These are phyloP conservation scores for Artemia sinica DNA, from an alignment of 2,888 invertebrate species.

Conservation along the genomic window DNA sequence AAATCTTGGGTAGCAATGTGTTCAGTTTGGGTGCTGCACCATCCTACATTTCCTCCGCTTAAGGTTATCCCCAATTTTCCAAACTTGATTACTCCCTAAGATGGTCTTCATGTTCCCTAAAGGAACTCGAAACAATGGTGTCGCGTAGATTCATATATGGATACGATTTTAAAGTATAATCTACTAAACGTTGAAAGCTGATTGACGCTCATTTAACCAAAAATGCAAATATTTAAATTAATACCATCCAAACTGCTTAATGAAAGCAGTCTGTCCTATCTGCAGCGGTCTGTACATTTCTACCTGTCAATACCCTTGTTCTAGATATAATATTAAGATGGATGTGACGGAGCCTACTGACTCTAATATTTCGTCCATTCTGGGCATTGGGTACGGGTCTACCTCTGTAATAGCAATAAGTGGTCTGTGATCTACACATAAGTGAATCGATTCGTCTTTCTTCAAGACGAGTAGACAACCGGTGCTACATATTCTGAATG, in stretches of 20 bases:
- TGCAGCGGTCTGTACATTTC: background rate
- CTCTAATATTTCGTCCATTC: background rate
- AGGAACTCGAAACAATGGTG: too few relatives aligned
- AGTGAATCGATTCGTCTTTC: background rate
- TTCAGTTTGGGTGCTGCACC: too few relatives aligned
- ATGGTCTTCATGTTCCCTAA: too few relatives aligned
- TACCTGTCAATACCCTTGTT: background rate
- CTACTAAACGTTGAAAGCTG: background rate
- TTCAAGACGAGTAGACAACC: background rate
- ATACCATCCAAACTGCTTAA: background rate
- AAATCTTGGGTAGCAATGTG: too few relatives aligned
- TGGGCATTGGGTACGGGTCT: background rate
- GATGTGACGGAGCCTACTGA: background rate
- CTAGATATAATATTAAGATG: background rate
- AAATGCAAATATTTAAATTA: background rate
- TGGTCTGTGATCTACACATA: background rate
- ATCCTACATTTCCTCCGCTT: too few relatives aligned
- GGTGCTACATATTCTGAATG: background rate
- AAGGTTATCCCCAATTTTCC: too few relatives aligned
- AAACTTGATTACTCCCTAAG: too few relatives aligned
- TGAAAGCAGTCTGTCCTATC: background rate
- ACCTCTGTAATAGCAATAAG: background rate
- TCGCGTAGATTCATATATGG: too few relatives aligned
- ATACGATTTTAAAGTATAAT: background rate
- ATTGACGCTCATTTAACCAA: background rate